Base-by-base conservation (phyloP, 2,113 vertebrate genomes). In the cat (Felis catus) region DNA sequence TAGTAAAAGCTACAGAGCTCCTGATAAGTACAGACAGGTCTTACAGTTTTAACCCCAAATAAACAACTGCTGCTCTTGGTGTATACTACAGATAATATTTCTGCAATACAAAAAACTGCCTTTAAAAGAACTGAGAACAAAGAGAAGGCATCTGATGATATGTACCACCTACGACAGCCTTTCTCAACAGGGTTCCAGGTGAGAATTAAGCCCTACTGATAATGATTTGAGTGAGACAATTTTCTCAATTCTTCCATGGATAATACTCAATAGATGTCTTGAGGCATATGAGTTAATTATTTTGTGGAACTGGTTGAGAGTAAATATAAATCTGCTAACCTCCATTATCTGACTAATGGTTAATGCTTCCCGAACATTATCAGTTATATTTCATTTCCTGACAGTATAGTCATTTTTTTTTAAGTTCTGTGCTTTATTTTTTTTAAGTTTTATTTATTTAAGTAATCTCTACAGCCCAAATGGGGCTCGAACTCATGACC, bases 1-100 rank as follows among this genome's bases (percentile, higher is more conserved):
- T 33, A 48, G 97, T 48, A 6, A 99, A 98, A 92, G 78, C 45
- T 74, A 97, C 97, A 71, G 15, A 98, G 87, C 55, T 99, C 98
- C 90, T 99, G 98, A 96, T 98, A 97, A 95, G 98, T 96, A 96
- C 4, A 73, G 15, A 58, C 63, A 96, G 82, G 96, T 73, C 70
- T 79, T 91, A 91, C 76, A 4, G 45, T 78, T 36, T 95, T 21
- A 92, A 55, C 18, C 84, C 48, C 71, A 81, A 98, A 96, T 91
- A 93, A 97, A 39, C 39, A 65, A 74, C 0, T n/a, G 48, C 25
- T 51, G 27, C 33, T 66, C 55, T 61, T 74, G 71, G 10, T 93
- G 29, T 91, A 51, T 18, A 29, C 80, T 51, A 88, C 0, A 63
- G 79, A 96, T 63, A 85, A 78, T 1, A 90, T 66, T 78, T 82